Evolutionary conservation across 2,797 vertebrate species (phyloP), one percentile per base, ranked within the genome.

Genomic region (Novumbra hubbsi): DNA sequence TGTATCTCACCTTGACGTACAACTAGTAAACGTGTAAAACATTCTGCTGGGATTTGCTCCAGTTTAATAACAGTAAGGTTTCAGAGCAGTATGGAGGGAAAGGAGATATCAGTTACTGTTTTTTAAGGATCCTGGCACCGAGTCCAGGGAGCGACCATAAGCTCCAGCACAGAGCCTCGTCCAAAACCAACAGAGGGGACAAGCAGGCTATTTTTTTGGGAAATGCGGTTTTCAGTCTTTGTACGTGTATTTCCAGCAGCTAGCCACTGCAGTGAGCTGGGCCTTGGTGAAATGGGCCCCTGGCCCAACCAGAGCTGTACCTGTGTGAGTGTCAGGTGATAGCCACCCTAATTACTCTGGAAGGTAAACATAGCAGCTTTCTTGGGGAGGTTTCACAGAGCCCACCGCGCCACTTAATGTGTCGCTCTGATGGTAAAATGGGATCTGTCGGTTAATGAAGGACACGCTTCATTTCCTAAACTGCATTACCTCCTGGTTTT

Each of bases 1-100:
- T 92, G 91, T 94, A 89, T 91, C 90, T 89, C 90, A 93, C 92
- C 91, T 94, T 92, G 91, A 92, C 87, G 83, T 90, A 93, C 91
- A 92, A 86, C 88, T 89, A 92, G 89, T 92, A 91, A 94, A 92
- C 81, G 82, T 93, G 92, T 94, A 92, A 93, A 94, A 89, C 88
- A 91, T 92, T 93, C 92, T 81, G 71, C 73, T 57, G 89, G 88
- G 91, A 92, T 92, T 92, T 89, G 86, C 87, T 91, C 83, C 87
- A 84, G 89, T 93, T 93, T 90, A 93, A 93, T 92, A 93, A 93
- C 88, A 84, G 88, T 81, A 52, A 85, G 79, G 85, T 90, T 91
- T 91, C 81, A 89, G 88, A 76, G 81, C 68, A 69, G 79, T 74
- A 73, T 8, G 32, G 72, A 73, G 72, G 57, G 71, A 78, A 77